Percentiles rank a stretch among this genome's conserved stretches.
phyloP scores from a whole-genome alignment of 2,797 vertebrate genomes.

The Pelochelys cantorii region DNA sequence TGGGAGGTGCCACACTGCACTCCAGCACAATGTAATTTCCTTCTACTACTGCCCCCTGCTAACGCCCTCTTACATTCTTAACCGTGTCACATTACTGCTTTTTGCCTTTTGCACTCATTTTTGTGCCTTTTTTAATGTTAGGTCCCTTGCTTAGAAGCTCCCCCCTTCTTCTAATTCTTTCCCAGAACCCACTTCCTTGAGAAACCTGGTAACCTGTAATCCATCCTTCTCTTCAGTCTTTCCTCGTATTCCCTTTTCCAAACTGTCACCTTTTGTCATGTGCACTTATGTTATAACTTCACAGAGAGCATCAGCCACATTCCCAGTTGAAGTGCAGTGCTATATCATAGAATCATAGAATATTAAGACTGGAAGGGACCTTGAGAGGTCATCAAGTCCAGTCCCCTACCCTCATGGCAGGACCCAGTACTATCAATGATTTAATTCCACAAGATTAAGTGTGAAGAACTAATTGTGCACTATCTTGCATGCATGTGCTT shows the following conservation, averaged over 20 bases:
- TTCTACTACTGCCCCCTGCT: background rate
- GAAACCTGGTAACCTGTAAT: background rate
- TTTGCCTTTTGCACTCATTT: background rate
- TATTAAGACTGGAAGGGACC: no score
- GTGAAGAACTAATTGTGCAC: background rate
- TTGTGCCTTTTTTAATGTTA: background rate
- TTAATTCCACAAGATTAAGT: background rate
- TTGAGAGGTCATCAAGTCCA: no score
- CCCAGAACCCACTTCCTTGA: background rate
- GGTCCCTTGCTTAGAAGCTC: background rate
- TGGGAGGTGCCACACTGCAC: no score
- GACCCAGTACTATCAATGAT: background rate
- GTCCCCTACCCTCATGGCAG: no score
- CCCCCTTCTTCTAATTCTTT: background rate
- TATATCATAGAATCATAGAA: background rate
- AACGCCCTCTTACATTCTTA: background rate
- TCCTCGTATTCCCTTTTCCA: fast-evolving
- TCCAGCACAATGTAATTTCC: background rate
- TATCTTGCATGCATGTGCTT: background rate
- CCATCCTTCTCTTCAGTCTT: background rate
- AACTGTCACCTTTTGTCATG: fast-evolving
- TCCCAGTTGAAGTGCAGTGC: background rate
- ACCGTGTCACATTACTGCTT: background rate
- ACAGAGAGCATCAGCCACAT: background rate
- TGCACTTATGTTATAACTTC: background rate